Percentiles rank a stretch among this genome's conserved stretches.
These are phyloP conservation scores for Spermophilus dauricus DNA, from an alignment of 2,113 vertebrate species.

Conservation along the genomic window DNA sequence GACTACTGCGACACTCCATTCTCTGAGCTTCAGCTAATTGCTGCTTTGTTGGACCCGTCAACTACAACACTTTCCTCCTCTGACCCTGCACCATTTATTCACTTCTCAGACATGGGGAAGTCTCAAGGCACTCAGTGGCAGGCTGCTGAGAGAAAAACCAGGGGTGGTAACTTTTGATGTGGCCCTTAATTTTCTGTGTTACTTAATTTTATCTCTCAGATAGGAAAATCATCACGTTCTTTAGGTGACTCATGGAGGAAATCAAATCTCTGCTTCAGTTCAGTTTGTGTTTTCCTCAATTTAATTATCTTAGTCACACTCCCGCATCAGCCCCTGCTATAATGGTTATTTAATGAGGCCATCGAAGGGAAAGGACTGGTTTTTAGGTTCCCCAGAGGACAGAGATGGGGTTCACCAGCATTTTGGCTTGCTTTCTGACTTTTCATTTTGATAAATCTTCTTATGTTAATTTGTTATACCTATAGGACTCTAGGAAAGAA, in stretches of 20 bases:
- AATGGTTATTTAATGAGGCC: conserved; percentile 21
- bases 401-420: not conserved
- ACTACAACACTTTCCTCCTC: not conserved
- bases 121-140: conserved; percentile 1
- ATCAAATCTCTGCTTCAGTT: conserved; percentile 57
- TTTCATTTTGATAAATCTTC: not conserved
- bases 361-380: accelerated
- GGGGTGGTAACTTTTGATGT: conserved; percentile 27
- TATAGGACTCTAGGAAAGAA: not conserved
- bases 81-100: not conserved
- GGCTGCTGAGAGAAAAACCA: not conserved
- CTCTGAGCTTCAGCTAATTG: not conserved
- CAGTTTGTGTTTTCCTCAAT: conserved; percentile 53
- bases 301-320: conserved; percentile 8
- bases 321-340: not conserved
- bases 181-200: conserved; percentile 58
- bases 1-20: not conserved
- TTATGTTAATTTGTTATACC: conserved; percentile 2
- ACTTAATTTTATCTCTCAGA: conserved; percentile 56
- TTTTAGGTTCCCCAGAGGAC: not conserved
- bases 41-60: not conserved
- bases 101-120: not conserved
- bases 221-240: conserved; percentile 52
- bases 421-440: not conserved
- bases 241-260: conserved; percentile 57